Conservation (phyloP, 2,888 invertebrate genomes). For the Scelioninae gen. 2 region DNA sequence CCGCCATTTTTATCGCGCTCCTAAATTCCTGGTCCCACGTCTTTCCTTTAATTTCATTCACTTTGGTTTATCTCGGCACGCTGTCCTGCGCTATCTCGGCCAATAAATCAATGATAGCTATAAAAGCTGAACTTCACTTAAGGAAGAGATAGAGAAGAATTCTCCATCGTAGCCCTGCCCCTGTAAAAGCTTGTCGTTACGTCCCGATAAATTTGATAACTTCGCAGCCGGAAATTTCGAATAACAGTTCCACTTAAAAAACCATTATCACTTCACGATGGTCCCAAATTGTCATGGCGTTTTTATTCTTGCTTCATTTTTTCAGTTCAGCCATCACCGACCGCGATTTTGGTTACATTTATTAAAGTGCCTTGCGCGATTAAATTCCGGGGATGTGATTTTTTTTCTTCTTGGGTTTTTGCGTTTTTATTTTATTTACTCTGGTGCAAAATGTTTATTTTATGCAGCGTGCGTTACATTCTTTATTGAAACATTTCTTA, state of each 20-base stretch:
- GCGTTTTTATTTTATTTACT: no score
- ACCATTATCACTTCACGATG: slow-evolving; percentile 33
- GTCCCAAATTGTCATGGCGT: slow-evolving; percentile 5
- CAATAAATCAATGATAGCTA: slow-evolving; percentile 57
- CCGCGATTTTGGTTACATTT: neutral
- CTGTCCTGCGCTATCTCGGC: slow-evolving; percentile 46
- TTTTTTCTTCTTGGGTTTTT: no score
- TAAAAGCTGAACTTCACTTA: slow-evolving; percentile 54
- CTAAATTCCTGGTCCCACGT: slow-evolving; percentile 47
- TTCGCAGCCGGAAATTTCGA: slow-evolving; percentile 19
- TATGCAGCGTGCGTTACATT: no score
- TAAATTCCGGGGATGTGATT: no score
- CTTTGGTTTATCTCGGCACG: slow-evolving; percentile 47
- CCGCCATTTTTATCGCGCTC: slow-evolving; percentile 36
- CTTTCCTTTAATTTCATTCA: slow-evolving; percentile 57
- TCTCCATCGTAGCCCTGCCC: slow-evolving; percentile 17
- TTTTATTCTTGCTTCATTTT: neutral
- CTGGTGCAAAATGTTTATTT: no score
- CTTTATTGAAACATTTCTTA: no score
- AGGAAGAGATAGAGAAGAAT: slow-evolving; percentile 48
- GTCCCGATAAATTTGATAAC: slow-evolving; percentile 43
- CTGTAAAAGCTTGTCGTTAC: slow-evolving; percentile 46
- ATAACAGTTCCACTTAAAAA: slow-evolving; percentile 43
- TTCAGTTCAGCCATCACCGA: neutral
- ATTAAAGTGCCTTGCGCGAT: neutral